These are phyloP conservation scores for Sturnus vulgaris DNA, from an alignment of 2,113 vertebrate genomes.

Conservation along the genomic window DNA sequence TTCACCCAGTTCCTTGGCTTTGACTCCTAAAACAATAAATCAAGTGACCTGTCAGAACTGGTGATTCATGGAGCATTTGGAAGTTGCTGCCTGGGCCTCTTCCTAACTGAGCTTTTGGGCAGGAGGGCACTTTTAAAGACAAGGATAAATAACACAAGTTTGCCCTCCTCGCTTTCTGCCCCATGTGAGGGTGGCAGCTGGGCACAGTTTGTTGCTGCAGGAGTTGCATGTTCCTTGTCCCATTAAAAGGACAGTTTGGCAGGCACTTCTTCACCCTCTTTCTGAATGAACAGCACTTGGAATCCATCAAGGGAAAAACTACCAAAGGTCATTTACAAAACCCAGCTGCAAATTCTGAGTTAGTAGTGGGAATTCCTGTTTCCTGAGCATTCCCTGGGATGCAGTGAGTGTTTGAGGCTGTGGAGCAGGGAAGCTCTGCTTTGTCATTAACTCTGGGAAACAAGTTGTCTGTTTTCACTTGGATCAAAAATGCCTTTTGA, in stretches of 20 bases:
- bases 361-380: neutral
- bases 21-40: conserved; percentile 8
- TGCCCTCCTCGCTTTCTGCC: neutral
- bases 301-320: neutral
- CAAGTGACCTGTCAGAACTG: conserved; percentile 32
- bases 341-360: conserved; percentile 20
- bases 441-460: neutral
- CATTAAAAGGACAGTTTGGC: conserved; percentile 36
- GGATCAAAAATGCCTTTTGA: neutral
- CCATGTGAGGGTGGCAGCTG: neutral
- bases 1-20: conserved; percentile 36
- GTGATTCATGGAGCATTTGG: conserved; percentile 19
- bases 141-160: neutral
- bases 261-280: neutral
- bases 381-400: neutral
- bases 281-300: neutral
- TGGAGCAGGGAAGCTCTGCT: neutral
- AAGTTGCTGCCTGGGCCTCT: conserved; percentile 27
- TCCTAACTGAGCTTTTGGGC: neutral
- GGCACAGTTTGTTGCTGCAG: neutral
- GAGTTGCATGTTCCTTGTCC: conserved; percentile 39
- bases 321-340: neutral
- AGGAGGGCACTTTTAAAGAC: neutral
- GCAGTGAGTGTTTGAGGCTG: neutral
- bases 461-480: neutral